These are phyloP conservation scores for Osmoderma eremita DNA, from an alignment of 2,888 invertebrate genomes.

Conservation along the genomic window DNA sequence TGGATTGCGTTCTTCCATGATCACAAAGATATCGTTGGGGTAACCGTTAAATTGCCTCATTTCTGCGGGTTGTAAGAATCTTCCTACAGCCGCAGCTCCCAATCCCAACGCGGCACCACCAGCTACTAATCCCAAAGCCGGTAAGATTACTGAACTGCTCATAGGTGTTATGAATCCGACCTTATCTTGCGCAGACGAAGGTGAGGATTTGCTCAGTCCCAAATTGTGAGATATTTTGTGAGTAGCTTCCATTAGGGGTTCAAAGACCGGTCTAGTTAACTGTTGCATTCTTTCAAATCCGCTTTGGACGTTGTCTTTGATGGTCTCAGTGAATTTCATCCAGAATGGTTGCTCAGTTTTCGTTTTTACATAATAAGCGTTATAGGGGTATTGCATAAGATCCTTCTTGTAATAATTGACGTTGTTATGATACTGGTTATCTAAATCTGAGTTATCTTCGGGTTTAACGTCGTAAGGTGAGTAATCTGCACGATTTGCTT, in stretches of 20 bases:
- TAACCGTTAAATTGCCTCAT: conserved; percentile 55
- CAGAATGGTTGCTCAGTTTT: conserved; percentile 76
- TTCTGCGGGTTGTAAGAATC: conserved; percentile 66
- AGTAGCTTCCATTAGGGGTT: conserved; percentile 81
- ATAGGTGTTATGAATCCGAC: conserved; percentile 70
- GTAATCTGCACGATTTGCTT: conserved; percentile 51
- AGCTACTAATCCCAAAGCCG: conserved; percentile 80
- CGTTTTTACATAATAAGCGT: conserved; percentile 68
- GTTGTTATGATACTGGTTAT: conserved; percentile 61
- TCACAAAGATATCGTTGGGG: conserved; percentile 56
- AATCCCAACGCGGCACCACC: conserved; percentile 85
- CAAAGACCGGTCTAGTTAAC: conserved; percentile 74
- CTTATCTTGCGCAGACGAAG: conserved; percentile 68
- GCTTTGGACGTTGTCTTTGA: conserved; percentile 77
- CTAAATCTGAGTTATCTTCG: conserved; percentile 40
- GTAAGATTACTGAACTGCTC: conserved; percentile 73
- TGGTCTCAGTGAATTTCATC: conserved; percentile 77
- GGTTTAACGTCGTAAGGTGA: conserved; percentile 45
- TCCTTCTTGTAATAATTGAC: conserved; percentile 67
- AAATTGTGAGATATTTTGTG: conserved; percentile 83
- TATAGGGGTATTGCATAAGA: conserved; percentile 68
- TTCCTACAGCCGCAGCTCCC: conserved; percentile 82
- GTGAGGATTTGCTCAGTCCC: conserved; percentile 68
- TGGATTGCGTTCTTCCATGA: conserved; percentile 52
- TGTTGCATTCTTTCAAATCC: conserved; percentile 77